Evolutionary conservation across 2,888 invertebrate genomes (phyloP).

Genomic region (Volucella inflata): DNA sequence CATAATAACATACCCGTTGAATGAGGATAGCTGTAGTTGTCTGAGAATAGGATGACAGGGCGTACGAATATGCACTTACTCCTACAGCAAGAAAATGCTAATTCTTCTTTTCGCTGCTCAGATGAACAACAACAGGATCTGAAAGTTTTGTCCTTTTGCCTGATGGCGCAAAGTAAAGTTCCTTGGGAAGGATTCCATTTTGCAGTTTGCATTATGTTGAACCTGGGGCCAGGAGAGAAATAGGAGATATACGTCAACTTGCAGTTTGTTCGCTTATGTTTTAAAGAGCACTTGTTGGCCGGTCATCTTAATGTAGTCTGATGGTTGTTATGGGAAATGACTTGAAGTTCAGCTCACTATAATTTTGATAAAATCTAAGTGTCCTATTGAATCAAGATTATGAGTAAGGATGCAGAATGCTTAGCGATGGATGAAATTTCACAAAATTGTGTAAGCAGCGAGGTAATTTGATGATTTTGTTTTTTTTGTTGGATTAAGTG

Average conservation of each 20-base stretch:
- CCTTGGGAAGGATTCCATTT: neutral
- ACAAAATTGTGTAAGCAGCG: no score
- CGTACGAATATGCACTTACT: neutral
- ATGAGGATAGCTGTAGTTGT: neutral
- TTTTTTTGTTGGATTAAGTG: no score
- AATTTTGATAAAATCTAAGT: no score
- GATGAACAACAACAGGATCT: conserved; percentile 1
- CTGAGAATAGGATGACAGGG: neutral
- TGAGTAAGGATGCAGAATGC: no score
- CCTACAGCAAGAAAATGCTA: neutral
- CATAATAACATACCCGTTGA: neutral
- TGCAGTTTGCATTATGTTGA: neutral
- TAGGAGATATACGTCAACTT: neutral
- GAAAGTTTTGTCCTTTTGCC: conserved; percentile 4
- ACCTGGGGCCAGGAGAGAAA: neutral
- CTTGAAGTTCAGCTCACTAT: no score
- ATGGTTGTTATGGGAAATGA: no score
- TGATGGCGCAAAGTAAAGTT: neutral
- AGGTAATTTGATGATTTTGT: no score
- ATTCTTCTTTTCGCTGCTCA: neutral
- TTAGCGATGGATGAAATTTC: no score
- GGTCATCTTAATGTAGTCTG: no score
- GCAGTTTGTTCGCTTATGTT: no score
- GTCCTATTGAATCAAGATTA: no score
- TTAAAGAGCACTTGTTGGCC: no score